Evolutionary conservation across 2,888 invertebrate genomes (phyloP).

Genomic region (Xestoiulus laeticollis): DNA sequence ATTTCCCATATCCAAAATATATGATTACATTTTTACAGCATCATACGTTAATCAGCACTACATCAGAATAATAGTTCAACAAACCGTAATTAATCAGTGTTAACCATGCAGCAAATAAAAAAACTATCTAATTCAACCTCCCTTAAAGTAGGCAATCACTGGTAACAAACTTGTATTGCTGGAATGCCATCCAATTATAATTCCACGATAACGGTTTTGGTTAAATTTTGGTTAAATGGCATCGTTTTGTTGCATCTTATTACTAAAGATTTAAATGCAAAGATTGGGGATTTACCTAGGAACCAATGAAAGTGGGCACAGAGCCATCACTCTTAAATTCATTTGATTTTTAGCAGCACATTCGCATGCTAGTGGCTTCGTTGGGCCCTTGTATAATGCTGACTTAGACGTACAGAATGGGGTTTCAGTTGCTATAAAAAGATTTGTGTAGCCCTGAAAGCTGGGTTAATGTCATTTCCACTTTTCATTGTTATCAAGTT

Average conservation of each 20-base stretch:
- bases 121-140: not conserved
- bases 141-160: not conserved
- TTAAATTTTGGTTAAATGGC: not conserved
- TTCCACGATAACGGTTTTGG: not conserved
- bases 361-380: not conserved
- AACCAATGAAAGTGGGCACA: not conserved
- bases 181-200: not conserved
- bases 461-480: not conserved
- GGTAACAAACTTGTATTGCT: not conserved
- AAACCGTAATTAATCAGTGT: no score
- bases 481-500: constrained; percentile 15
- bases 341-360: constrained; percentile 23
- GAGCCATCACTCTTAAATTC: not conserved
- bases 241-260: not conserved
- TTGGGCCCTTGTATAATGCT: not conserved
- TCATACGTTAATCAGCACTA: no score
- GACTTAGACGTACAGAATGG: not conserved
- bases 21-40: no score
- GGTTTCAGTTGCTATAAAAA: not conserved
- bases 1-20: no score
- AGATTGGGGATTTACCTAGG: not conserved
- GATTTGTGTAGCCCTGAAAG: constrained; percentile 8
- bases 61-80: no score
- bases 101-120: not conserved
- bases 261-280: not conserved